Conservation (phyloP, 2,797 vertebrate species). For the Morus bassanus region DNA sequence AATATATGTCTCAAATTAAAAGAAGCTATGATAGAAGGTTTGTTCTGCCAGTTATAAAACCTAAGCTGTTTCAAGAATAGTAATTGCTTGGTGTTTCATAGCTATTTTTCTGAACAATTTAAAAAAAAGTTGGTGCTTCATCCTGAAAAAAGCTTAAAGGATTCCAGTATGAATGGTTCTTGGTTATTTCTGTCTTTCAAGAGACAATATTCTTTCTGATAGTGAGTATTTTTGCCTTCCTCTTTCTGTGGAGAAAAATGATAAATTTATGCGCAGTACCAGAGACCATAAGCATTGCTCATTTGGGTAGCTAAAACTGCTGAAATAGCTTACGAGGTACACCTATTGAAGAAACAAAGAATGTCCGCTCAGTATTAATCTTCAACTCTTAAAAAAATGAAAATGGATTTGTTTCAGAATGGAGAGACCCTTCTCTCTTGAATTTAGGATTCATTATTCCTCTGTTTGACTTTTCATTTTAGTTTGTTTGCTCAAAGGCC, state of each 20-base stretch:
- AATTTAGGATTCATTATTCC: background rate
- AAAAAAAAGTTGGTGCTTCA: background rate
- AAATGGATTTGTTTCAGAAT: background rate
- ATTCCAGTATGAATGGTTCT: background rate
- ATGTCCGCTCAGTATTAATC: background rate
- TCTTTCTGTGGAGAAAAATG: background rate
- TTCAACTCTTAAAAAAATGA: background rate
- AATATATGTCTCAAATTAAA: slow-evolving; percentile 18
- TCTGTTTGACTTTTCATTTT: background rate
- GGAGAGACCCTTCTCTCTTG: background rate
- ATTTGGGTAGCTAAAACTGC: background rate
- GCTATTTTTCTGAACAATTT: background rate
- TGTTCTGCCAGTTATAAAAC: background rate
- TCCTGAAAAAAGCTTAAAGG: background rate
- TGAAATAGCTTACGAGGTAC: background rate
- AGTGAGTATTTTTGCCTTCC: background rate
- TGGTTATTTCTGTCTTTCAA: background rate
- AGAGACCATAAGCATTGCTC: background rate
- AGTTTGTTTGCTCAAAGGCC: background rate
- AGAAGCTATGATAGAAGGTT: background rate
- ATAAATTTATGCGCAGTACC: background rate
- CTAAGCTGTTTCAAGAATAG: background rate
- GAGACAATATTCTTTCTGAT: background rate
- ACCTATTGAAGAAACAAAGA: background rate
- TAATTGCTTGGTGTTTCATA: background rate